Evolutionary conservation across 2,888 invertebrate species (phyloP).

Genomic region (Heliconius hortense): DNA sequence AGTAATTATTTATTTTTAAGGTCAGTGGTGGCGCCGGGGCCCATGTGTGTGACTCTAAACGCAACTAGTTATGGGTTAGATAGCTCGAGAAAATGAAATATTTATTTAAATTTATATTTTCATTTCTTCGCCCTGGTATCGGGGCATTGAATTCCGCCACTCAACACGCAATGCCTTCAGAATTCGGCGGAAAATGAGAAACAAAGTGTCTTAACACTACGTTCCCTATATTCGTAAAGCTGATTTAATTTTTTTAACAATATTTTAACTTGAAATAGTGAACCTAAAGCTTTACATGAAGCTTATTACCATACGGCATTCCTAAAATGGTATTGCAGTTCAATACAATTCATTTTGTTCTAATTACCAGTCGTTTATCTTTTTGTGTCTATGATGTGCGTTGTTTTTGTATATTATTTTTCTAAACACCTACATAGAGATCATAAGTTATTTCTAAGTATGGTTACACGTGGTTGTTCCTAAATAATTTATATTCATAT

Average conservation of each 20-base stretch:
- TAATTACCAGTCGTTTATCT: slow-evolving; percentile 19
- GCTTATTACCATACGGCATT: neutral
- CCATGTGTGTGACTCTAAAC: too few species aligned
- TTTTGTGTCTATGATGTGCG: slow-evolving; percentile 3
- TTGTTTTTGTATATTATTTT: neutral
- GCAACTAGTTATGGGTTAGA: too few species aligned
- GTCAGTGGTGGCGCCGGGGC: too few species aligned
- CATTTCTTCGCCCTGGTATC: too few species aligned
- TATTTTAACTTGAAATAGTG: neutral
- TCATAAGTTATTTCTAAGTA: neutral
- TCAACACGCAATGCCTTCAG: too few species aligned
- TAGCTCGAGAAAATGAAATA: too few species aligned
- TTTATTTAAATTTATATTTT: too few species aligned
- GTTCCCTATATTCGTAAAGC: too few species aligned
- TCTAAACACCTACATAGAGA: slow-evolving; percentile 17
- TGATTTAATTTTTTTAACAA: neutral
- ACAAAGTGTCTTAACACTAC: too few species aligned
- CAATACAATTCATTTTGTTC: slow-evolving; percentile 19
- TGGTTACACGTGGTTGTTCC: slow-evolving; percentile 8
- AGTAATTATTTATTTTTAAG: too few species aligned
- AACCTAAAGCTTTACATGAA: neutral
- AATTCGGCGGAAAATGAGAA: too few species aligned
- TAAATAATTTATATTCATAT: slow-evolving; percentile 14
- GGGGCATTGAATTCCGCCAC: too few species aligned
- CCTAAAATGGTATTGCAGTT: slow-evolving; percentile 21